Evolutionary conservation across 2,888 invertebrate species (phyloP), one percentile per base, ranked within the genome.

Genomic region (Ochropacha duplaris): DNA sequence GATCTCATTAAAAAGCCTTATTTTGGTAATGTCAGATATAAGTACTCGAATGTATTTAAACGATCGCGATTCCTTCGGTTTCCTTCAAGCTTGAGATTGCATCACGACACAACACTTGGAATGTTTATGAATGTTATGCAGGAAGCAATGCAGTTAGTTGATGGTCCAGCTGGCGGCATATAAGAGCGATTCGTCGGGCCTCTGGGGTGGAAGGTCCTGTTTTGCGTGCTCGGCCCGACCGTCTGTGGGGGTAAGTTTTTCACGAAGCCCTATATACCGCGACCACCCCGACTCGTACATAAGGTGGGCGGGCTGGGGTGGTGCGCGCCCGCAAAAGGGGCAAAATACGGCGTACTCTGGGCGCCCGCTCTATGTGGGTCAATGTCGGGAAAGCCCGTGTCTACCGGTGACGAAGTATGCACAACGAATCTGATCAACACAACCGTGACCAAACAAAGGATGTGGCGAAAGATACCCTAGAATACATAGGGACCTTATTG

Each of bases 301-400:
- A 92, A 92, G 91, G 92, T 88, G 88, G 92, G 92, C 84, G 89
- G 90, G 79, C 69, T 82, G 78, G 90, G 92, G 92, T 83, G 92
- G 88, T 88, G 90, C 88, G 92, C 90, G 89, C 93, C 92, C 92
- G 92, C 92, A 92, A 92, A 92, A 92, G 92, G 92, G 92, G 92
- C 92, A 92, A 92, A 92, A 92, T 92, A 92, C 92, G 91, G 90
- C 90, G 92, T 91, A 90, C 91, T 92, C 90, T 91, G 92, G 89
- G 92, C 90, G 90, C 92, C 89, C 89, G 91, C 80, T 90, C 90
- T 90, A 92, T 92, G 90, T 93, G 92, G 93, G 93, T 93, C 93
- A 93, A 93, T 93, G 93, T 91, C 93, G 93, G 93, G 93, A 92
- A 93, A 93, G 90, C 92, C 92, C 92, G 92, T 91, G 92, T 92